Evolutionary conservation across 1,140 invertebrate species (phyloP), one percentile per base, ranked within the genome.

Genomic region (Neomicropteryx cornuta): DNA sequence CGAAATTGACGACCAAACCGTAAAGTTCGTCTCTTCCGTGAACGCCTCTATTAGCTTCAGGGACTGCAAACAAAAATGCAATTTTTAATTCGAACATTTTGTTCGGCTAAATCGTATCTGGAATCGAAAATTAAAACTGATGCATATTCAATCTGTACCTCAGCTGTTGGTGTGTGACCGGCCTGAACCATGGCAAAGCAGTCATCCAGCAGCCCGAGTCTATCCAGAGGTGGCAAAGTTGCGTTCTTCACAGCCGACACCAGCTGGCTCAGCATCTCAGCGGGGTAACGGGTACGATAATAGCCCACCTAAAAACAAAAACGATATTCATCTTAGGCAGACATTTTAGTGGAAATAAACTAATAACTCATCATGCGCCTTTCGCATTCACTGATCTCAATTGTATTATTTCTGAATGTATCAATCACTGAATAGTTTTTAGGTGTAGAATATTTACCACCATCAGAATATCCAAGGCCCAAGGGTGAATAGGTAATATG

Each of bases 141-240:
- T 27, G 13, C 30, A 32, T 13, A 36, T 8, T n/a, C 21, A 8
- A 27, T 58, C 18, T 85, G 51, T 14, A 86, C 80, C 49, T 92
- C 83, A 0, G 79, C 77, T 11, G 87, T 87, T 19, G 78, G 76
- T 1, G 75, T 72, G 43, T 86, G 75, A 3, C 91, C 90, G n/a
- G 87, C 83, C 65, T 91, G 81, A 2, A 91, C 83, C 62, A 95
- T 72, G 19, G 91, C 89, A 62, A 92, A 96, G 22, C 96, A 72
- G 60, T 98, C 95, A 62, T 93, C 89, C 18, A 95, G 70, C 4
- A 98, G 58, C 4, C 88, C 87, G 18, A 97, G 74, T 28, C 94
- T 78, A 60, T 98, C 94, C 3, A 97, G 65, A 4, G 90, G 87
- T 20, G 87, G 84, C 48, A 98, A 61, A 16, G 73, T 76, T 42